A percentile compares a stretch with the other conserved stretches of the same genome.
Evolutionary conservation across 2,113 vertebrate species (phyloP).

Genomic region (Acrocephalus kingi): DNA sequence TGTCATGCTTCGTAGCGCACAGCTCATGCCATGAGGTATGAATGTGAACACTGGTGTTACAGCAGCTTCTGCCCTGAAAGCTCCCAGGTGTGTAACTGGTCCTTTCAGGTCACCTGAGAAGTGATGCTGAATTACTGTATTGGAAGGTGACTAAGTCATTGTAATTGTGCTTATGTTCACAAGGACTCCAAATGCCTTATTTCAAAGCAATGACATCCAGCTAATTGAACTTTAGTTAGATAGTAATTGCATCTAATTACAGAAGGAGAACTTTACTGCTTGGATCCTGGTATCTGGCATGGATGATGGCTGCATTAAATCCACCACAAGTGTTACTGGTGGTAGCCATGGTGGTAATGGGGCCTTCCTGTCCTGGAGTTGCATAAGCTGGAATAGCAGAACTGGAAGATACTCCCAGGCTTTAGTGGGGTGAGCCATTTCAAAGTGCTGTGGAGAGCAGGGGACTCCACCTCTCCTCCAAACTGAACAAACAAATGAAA

Average conservation of each 20-base stretch:
- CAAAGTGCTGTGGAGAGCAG: neutral
- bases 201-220: neutral
- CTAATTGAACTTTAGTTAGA: neutral
- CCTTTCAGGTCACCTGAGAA: neutral
- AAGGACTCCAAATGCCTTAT: neutral
- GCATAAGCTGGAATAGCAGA: neutral
- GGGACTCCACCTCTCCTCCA: rapidly evolving
- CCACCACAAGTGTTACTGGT: rapidly evolving
- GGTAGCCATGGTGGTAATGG: rapidly evolving
- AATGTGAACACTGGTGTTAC: neutral
- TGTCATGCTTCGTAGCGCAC: neutral
- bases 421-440: neutral
- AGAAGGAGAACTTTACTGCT: neutral
- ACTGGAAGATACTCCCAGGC: neutral
- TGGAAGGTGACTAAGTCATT: neutral
- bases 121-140: neutral
- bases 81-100: neutral
- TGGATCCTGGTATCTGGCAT: neutral
- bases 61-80: neutral
- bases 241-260: neutral
- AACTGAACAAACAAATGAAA: neutral
- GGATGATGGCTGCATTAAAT: neutral
- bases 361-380: neutral
- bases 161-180: neutral
- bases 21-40: neutral